A percentile compares a stretch with the other conserved stretches of the same genome.
phyloP scores from a whole-genome alignment of 2,888 invertebrate species.

The Aleiodes testaceus region DNA sequence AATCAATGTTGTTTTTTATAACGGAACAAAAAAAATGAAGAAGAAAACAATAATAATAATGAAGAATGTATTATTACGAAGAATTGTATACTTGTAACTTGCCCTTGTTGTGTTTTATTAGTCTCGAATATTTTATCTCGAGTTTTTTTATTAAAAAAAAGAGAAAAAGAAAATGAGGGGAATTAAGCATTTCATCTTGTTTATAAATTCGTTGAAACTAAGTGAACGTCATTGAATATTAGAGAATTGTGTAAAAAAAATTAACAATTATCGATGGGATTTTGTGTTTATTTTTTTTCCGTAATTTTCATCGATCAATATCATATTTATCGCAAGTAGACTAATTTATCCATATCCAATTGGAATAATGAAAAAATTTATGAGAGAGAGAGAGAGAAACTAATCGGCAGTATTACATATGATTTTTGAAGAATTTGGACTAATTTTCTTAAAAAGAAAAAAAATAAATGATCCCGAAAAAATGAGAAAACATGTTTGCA shows the following conservation, averaged over 20 bases:
- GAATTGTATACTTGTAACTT: slow-evolving; percentile 64
- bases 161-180: slow-evolving; percentile 11
- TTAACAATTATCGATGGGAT: neutral
- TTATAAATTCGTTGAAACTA: slow-evolving; percentile 28
- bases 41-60: slow-evolving; percentile 20
- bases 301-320: slow-evolving; percentile 16
- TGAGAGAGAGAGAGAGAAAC: too few relatives aligned
- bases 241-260: neutral
- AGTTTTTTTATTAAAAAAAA: slow-evolving; percentile 61
- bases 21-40: slow-evolving; percentile 63
- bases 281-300: slow-evolving; percentile 29
- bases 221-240: slow-evolving; percentile 5
- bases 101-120: slow-evolving; percentile 69
- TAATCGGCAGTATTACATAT: slow-evolving; percentile 1
- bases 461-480: neutral
- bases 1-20: slow-evolving; percentile 67
- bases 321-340: slow-evolving; percentile 30
- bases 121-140: slow-evolving; percentile 70
- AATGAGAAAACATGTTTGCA: too few relatives aligned
- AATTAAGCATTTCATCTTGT: slow-evolving; percentile 24
- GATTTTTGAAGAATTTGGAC: slow-evolving; percentile 1
- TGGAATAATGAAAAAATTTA: neutral
- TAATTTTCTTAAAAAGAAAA: slow-evolving; percentile 10
- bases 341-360: slow-evolving; percentile 25
- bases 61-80: slow-evolving; percentile 34